Percentiles rank a stretch among this genome's conserved stretches.
These are phyloP conservation scores for Sebastes hubbsi DNA, from an alignment of 2,797 vertebrate genomes.

Conservation along the genomic window DNA sequence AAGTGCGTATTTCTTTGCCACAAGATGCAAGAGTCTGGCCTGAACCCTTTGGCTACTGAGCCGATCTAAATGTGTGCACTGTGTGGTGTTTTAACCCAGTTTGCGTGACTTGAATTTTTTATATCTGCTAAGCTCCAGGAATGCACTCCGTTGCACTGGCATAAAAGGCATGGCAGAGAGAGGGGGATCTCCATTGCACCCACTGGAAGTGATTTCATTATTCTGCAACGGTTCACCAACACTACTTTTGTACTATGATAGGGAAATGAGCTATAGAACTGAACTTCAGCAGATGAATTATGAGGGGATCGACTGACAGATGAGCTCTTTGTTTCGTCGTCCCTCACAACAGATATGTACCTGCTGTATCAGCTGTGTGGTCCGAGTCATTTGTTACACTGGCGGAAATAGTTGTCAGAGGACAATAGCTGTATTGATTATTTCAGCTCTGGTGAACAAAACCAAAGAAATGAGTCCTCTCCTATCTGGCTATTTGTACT, in stretches of 20 bases:
- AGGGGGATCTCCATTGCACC: neutral
- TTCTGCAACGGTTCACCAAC: conserved; percentile 48
- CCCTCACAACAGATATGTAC: neutral
- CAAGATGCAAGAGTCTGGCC: conserved; percentile 26
- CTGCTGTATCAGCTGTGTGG: neutral
- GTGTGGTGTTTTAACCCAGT: conserved; percentile 73
- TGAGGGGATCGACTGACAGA: neutral
- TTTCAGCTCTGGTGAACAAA: conserved; percentile 1
- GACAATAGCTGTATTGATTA: conserved; percentile 16
- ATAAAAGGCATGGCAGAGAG: neutral
- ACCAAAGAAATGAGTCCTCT: neutral
- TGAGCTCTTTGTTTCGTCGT: conserved; percentile 16
- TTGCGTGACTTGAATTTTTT: conserved; percentile 76
- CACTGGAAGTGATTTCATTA: conserved; percentile 48
- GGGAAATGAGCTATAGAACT: neutral
- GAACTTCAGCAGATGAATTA: conserved; percentile 1
- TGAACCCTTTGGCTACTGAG: conserved; percentile 38
- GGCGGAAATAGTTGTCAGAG: neutral
- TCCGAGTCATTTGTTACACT: conserved; percentile 1
- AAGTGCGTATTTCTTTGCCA: conserved; percentile 48
- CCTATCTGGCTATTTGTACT: neutral
- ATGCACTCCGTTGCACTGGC: conserved; percentile 39
- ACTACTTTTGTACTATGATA: conserved; percentile 3
- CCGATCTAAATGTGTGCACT: conserved; percentile 62
- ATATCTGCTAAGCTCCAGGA: conserved; percentile 65